Conservation (phyloP, 2,797 vertebrate species). For the Threskiornis aethiopicus region DNA sequence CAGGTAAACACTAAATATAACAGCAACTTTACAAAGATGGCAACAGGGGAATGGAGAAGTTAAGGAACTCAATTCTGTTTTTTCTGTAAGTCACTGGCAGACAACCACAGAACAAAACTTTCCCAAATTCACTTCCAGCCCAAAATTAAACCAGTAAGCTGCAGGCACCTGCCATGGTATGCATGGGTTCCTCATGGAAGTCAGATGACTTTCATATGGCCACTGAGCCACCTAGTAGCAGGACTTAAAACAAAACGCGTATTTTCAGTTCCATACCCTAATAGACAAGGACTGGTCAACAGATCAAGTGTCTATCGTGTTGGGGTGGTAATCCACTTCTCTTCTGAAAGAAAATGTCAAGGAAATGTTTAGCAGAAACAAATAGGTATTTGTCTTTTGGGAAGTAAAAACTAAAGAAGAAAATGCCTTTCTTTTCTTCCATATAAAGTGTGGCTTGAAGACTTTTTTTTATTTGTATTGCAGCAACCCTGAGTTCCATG, state of each 20-base stretch:
- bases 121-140: neutral
- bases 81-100: neutral
- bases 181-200: fast-evolving
- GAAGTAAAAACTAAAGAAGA: neutral
- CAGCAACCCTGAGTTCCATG: neutral
- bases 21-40: neutral
- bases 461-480: neutral
- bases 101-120: neutral
- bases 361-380: neutral
- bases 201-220: neutral
- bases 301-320: neutral
- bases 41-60: neutral
- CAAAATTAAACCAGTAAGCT: neutral
- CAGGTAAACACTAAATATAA: neutral
- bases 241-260: neutral
- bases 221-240: neutral
- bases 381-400: neutral
- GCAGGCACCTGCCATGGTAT: neutral
- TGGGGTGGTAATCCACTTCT: neutral
- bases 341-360: neutral
- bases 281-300: neutral
- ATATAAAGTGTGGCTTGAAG: neutral
- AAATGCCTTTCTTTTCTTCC: neutral
- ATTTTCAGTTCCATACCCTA: neutral
- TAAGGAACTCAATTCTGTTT: neutral